These are phyloP conservation scores for Morpho helenor DNA, from an alignment of 2,888 invertebrate genomes.

Conservation along the genomic window DNA sequence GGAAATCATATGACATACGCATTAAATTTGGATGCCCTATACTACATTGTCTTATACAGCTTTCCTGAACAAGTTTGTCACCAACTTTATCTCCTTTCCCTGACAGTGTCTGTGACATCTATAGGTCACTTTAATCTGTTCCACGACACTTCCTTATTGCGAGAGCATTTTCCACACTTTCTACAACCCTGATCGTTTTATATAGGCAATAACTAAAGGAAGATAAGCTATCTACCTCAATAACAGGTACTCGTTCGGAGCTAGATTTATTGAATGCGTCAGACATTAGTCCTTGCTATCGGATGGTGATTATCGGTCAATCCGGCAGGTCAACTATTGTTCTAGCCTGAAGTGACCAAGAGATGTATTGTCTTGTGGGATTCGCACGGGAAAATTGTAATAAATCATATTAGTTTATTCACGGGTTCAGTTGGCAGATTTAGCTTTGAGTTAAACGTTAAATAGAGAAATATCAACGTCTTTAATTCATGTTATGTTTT, in stretches of 20 bases:
- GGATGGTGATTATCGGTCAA: conserved; percentile 42
- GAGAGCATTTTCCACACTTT: conserved; percentile 28
- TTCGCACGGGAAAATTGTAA: conserved; percentile 3
- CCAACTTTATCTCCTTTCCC: background rate
- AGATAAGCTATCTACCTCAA: conserved; percentile 39
- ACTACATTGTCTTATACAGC: too few relatives aligned
- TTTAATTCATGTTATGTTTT: too few relatives aligned
- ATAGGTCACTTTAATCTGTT: conserved; percentile 24
- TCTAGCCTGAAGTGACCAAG: conserved; percentile 21
- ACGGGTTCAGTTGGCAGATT: background rate
- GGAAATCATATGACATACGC: too few relatives aligned
- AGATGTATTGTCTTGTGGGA: conserved; percentile 4
- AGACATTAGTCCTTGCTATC: conserved; percentile 39
- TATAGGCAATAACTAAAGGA: conserved; percentile 35
- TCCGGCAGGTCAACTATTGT: conserved; percentile 38
- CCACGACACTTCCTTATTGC: conserved; percentile 24
- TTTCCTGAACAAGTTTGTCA: too few relatives aligned
- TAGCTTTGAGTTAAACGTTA: too few relatives aligned
- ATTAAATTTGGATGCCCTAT: too few relatives aligned
- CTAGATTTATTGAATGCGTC: conserved; percentile 37
- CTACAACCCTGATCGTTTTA: conserved; percentile 30
- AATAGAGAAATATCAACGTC: too few relatives aligned
- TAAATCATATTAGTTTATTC: conserved; percentile 7
- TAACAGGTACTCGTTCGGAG: conserved; percentile 33
- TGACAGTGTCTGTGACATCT: conserved; percentile 16